Base-by-base conservation (phyloP, 2,888 invertebrate genomes). In the Myopa tessellatipennis region DNA sequence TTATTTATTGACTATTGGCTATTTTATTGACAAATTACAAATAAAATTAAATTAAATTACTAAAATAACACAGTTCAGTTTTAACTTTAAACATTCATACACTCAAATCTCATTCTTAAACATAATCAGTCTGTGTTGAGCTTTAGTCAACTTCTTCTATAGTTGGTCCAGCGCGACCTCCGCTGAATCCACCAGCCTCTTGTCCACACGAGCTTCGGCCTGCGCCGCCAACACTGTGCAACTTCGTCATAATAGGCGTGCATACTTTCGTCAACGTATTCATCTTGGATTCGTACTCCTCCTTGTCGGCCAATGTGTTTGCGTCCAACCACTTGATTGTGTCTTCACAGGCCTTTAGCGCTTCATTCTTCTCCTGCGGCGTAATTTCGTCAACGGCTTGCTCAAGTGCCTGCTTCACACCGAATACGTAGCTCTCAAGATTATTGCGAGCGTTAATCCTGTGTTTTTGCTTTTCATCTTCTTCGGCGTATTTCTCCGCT, bases 321-420 rank as follows among this genome's bases (percentile, higher is more conserved):
- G 89, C 88, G 83, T 97, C 97, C 79, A 95, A 88, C 95, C 95
- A 95, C 74, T 90, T 90, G 72, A 95, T 88, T n/a, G 92, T 91
- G 60, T 93, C 92, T 0, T 92, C 92, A 83, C 93, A 93, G 84
- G 92, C 93, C 78, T 92, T 90, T 72, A 79, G 89, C 89, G 0
- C 92, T 91, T 63, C 93, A 82, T 95, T 94, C 88, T 93, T 94
- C 82, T 95, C 95, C 4, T 90, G 89, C 40, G 92, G 91, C 6
- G 89, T 88, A 63, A 96, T 87, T 85, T 92, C 93, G 71, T 90
- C 90, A 0, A 92, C 92, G 36, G 92, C 91, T 38, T 93, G 93
- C 50, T 93, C 92, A 45, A 92, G 85, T 0, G 94, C 93, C 85
- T 95, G 94, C 84, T 93, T 94, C 36, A 94, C 92, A 80, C 91